Percentiles rank a stretch among this genome's conserved stretches.
phyloP scores from a whole-genome alignment of 2,888 invertebrate species.

The Acrocyrtus sp. region DNA sequence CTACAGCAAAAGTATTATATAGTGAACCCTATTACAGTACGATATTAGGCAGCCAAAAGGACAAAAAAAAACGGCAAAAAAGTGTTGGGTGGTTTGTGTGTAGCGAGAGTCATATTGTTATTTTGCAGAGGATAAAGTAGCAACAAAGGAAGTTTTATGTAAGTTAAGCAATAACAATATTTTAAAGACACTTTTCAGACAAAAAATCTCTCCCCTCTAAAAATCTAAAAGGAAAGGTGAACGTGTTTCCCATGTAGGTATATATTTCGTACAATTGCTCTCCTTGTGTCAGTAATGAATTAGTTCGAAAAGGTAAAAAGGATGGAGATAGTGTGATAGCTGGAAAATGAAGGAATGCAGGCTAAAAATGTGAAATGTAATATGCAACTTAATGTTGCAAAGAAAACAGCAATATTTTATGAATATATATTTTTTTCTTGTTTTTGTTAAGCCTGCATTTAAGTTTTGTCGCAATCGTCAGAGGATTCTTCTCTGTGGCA shows the following conservation, averaged over 20 bases:
- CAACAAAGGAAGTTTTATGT: no score
- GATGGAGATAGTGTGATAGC: not conserved
- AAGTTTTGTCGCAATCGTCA: not conserved
- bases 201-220: constrained; percentile 56
- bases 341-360: constrained; percentile 12
- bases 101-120: not conserved
- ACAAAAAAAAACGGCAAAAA: no score
- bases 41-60: no score
- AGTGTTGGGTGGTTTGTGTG: no score
- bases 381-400: not conserved
- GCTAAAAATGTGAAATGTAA: not conserved
- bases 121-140: constrained; percentile 15
- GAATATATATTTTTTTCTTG: not conserved
- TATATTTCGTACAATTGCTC: constrained; percentile 6
- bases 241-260: constrained; percentile 1
- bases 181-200: constrained; percentile 49
- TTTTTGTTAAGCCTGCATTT: no score
- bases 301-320: not conserved
- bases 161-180: constrained; percentile 36
- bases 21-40: no score
- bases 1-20: no score
- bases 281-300: not conserved
- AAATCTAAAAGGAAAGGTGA: constrained; percentile 28
- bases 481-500: not conserved
- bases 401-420: not conserved